These are phyloP conservation scores for Ganaspis brasiliensis DNA, from an alignment of 2,888 invertebrate genomes.

Conservation along the genomic window DNA sequence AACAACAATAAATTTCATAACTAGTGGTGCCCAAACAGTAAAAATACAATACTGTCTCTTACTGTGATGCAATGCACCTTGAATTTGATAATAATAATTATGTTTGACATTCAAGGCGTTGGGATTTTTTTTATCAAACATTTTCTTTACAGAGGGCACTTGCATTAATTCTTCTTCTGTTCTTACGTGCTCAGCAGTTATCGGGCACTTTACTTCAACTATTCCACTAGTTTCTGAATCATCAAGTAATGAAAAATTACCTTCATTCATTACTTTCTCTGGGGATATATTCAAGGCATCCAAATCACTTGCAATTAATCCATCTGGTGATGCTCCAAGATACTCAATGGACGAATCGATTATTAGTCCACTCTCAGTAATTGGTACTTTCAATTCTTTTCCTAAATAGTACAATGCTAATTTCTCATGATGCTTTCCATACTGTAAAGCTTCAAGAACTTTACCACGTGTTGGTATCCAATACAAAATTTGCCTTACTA, in stretches of 20 bases:
- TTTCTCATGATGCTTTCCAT: conserved; percentile 56
- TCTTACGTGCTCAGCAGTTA: conserved; percentile 8
- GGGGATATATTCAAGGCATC: neutral
- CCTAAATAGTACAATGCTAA: conserved; percentile 43
- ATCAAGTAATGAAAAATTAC: too few species aligned
- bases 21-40: neutral
- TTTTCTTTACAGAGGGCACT: conserved; percentile 28
- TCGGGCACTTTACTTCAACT: conserved; percentile 58
- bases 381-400: conserved; percentile 23
- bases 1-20: too few species aligned
- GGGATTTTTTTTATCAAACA: conserved; percentile 47
- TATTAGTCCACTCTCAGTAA: conserved; percentile 48
- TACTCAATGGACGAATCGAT: conserved; percentile 47
- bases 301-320: conserved; percentile 45
- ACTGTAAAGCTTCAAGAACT: conserved; percentile 38
- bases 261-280: neutral
- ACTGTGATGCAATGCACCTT: conserved; percentile 63
- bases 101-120: conserved; percentile 56
- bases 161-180: conserved; percentile 47
- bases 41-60: conserved; percentile 56
- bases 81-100: conserved; percentile 62
- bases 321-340: conserved; percentile 58
- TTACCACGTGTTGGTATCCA: conserved; percentile 1
- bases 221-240: conserved; percentile 50
- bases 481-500: neutral